Evolutionary conservation across 1,140 invertebrate genomes (phyloP).

Genomic region (Lysiphlebus fabarum): DNA sequence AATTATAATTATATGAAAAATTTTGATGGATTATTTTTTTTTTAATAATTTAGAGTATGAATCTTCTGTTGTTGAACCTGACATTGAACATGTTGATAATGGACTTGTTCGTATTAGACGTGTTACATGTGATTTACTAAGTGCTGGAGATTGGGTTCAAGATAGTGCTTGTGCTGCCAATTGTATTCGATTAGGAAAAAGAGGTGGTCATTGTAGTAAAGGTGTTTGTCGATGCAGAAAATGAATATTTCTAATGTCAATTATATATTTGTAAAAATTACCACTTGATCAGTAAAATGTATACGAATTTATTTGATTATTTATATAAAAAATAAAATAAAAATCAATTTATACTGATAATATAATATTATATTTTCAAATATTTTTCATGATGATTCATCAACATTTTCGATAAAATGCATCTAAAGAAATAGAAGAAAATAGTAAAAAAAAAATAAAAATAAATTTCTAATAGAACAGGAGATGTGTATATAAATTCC

Average conservation of each 20-base stretch:
- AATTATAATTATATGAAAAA: background rate
- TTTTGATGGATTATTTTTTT: background rate
- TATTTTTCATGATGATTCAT: no score
- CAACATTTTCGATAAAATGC: no score
- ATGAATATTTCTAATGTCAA: slow-evolving; percentile 28
- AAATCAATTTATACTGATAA: no score
- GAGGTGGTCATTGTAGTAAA: slow-evolving; percentile 34
- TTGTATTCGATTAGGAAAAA: slow-evolving; percentile 37
- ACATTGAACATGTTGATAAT: slow-evolving; percentile 9
- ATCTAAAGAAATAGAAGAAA: background rate
- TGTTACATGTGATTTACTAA: slow-evolving; percentile 40
- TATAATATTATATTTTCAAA: no score
- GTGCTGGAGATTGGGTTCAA: slow-evolving; percentile 26
- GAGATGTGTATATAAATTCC: background rate
- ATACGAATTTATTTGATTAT: no score
- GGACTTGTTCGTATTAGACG: slow-evolving; percentile 25
- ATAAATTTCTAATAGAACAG: no score
- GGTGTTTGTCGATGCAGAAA: slow-evolving; percentile 37
- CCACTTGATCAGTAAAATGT: background rate
- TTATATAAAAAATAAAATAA: no score
- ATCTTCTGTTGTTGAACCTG: background rate
- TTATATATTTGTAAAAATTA: background rate
- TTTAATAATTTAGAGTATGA: slow-evolving; percentile 1
- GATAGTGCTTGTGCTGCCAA: slow-evolving; percentile 40
- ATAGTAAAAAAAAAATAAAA: background rate